phyloP scores from a whole-genome alignment of 2,797 vertebrate genomes.

The Coluber constrictor region DNA sequence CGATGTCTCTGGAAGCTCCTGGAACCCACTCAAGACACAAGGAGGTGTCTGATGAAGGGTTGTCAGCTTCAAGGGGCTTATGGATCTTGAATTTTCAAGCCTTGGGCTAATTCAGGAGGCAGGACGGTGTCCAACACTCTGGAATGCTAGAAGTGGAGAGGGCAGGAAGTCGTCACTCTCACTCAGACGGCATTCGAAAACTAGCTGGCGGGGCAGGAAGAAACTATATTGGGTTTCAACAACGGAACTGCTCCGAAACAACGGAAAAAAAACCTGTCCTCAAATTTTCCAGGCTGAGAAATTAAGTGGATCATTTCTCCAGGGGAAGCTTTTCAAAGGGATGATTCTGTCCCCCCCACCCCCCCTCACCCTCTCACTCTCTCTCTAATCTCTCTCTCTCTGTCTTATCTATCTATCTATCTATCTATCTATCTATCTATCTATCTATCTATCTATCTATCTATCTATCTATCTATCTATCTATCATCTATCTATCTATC shows the following conservation, averaged over 20 bases:
- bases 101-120: background rate
- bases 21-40: fast-evolving
- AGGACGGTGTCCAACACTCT: background rate
- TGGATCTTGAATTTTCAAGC: background rate
- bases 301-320: background rate
- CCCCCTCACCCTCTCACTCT: too few species aligned
- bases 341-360: background rate
- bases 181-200: background rate
- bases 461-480: too few species aligned
- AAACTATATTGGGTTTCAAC: background rate
- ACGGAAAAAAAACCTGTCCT: background rate
- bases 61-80: background rate
- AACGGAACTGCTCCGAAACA: background rate
- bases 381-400: too few species aligned
- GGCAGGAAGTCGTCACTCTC: background rate
- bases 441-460: too few species aligned
- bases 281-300: background rate
- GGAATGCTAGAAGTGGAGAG: background rate
- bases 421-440: too few species aligned
- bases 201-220: background rate
- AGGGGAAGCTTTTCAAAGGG: background rate
- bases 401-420: too few species aligned
- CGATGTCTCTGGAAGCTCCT: background rate
- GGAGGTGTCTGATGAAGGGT: background rate
- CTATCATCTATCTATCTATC: too few species aligned